Conservation (phyloP, 1,140 invertebrate species). For the Apis cerana region DNA sequence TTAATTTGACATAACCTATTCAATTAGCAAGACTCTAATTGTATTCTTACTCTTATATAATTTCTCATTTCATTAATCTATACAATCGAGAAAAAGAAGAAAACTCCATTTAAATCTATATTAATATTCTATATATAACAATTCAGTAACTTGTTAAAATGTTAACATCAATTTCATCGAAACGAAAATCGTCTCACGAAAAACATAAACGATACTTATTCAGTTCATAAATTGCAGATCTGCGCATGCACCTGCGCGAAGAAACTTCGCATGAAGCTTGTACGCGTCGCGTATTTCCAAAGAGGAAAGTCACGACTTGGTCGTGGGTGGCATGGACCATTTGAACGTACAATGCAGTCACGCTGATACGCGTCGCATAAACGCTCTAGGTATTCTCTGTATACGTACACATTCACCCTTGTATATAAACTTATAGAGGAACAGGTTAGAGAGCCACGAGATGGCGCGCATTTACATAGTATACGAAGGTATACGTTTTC, state of each 20-base stretch:
- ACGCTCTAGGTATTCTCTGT: conserved; percentile 20
- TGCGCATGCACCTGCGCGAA: conserved; percentile 23
- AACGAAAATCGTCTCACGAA: background rate
- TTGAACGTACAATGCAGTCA: conserved; percentile 11
- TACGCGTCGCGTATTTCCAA: background rate
- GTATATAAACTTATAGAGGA: background rate
- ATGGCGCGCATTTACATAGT: background rate
- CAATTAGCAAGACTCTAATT: too few species aligned
- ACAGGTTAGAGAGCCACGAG: conserved; percentile 33
- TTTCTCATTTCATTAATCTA: too few species aligned
- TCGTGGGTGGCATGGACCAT: conserved; percentile 30
- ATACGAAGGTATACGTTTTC: conserved; percentile 63
- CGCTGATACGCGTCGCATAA: conserved; percentile 40
- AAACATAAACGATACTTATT: too few species aligned
- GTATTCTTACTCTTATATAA: too few species aligned
- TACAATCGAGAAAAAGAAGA: too few species aligned
- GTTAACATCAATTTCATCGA: background rate
- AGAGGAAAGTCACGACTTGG: background rate
- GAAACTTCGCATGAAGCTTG: too few species aligned
- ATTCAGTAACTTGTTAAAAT: background rate
- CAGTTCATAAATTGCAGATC: conserved; percentile 7
- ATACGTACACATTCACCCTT: background rate
- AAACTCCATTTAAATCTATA: background rate
- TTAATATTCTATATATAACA: background rate
- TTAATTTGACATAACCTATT: too few species aligned